Conservation (phyloP, 2,888 invertebrate genomes). For the Athetis lepigone region DNA sequence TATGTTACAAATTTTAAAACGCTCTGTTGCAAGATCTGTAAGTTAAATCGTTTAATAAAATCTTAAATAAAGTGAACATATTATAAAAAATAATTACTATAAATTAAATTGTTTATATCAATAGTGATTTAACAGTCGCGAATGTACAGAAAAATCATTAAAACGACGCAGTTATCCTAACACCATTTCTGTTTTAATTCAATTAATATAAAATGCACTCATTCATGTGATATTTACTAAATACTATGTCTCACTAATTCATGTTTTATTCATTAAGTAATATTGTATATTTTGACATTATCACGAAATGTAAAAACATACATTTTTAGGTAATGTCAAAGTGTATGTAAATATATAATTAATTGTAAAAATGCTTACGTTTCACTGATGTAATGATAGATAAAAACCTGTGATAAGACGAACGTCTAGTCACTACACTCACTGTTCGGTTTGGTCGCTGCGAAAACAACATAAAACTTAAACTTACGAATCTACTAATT, state of each 20-base stretch:
- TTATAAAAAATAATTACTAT: too few relatives aligned
- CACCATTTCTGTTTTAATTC: constrained; percentile 63
- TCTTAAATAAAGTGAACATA: too few relatives aligned
- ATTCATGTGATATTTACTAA: constrained; percentile 86
- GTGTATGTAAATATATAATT: constrained; percentile 34
- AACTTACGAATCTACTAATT: background rate
- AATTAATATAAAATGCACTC: constrained; percentile 81
- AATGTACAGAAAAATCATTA: background rate
- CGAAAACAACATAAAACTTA: constrained; percentile 48
- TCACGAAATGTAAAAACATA: constrained; percentile 4
- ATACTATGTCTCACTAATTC: constrained; percentile 73
- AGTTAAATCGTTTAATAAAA: too few relatives aligned
- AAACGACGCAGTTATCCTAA: constrained; percentile 43
- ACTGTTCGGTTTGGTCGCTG: constrained; percentile 63
- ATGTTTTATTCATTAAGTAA: constrained; percentile 62
- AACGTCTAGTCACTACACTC: constrained; percentile 64
- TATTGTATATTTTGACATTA: constrained; percentile 33
- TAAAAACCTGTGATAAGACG: constrained; percentile 81
- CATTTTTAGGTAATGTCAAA: constrained; percentile 25
- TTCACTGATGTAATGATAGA: constrained; percentile 66
- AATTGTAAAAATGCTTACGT: constrained; percentile 66
- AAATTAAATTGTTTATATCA: too few relatives aligned
- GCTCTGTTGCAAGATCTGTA: too few relatives aligned
- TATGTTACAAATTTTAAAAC: too few relatives aligned
- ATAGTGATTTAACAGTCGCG: too few relatives aligned